These are phyloP conservation scores for Epizoanthus ramosus DNA, from an alignment of 92 coral and sea anemone species.

Conservation along the genomic window DNA sequence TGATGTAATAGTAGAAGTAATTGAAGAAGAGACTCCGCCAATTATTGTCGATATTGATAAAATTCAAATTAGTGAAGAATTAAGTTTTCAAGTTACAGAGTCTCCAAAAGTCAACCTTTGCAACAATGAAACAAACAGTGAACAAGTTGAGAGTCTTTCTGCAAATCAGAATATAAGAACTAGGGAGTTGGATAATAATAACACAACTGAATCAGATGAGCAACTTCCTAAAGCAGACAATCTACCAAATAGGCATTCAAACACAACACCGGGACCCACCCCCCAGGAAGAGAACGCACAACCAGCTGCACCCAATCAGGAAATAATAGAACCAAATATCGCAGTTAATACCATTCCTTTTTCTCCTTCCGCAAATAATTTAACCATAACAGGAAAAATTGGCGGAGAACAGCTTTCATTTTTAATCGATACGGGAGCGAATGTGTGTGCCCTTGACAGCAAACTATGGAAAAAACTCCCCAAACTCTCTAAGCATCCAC, in stretches of 20 bases:
- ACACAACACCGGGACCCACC: not conserved
- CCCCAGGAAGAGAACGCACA: not conserved
- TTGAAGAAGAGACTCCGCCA: not conserved
- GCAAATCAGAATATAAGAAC: not conserved
- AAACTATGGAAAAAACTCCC: constrained; percentile 46
- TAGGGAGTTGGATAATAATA: not conserved
- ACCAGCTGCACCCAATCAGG: not conserved
- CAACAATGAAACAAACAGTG: not conserved
- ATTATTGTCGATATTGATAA: not conserved
- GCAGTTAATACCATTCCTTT: constrained; percentile 17
- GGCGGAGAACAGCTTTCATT: constrained; percentile 1
- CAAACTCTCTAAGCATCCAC: constrained; percentile 19
- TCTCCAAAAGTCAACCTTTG: constrained; percentile 1
- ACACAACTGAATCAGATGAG: not conserved
- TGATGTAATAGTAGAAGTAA: not conserved
- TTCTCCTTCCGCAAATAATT: not conserved
- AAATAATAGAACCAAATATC: not conserved
- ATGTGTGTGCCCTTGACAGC: constrained; percentile 34
- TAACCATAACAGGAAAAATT: constrained; percentile 7
- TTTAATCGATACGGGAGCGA: constrained; percentile 51
- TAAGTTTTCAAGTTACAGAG: constrained; percentile 6
- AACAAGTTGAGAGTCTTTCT: not conserved
- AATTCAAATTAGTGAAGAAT: constrained; percentile 11
- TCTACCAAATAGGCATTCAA: not conserved
- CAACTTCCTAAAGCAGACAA: not conserved